Percentiles rank a stretch among this genome's conserved stretches.
Evolutionary conservation across 2,113 vertebrate species (phyloP).

Genomic region (Oplegnathus fasciatus): DNA sequence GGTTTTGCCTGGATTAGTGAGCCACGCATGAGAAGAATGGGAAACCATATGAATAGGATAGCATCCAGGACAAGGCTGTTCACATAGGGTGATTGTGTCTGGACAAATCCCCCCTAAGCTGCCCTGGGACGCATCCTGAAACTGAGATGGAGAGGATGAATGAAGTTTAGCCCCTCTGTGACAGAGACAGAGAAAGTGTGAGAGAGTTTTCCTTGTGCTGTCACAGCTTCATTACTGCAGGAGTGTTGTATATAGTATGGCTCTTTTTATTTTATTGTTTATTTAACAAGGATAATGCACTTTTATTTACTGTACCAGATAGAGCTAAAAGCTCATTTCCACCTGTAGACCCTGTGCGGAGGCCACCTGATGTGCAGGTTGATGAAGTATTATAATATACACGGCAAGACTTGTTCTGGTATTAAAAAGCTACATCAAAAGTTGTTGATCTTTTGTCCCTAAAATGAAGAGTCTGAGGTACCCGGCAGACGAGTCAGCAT

Average conservation of each 20-base stretch:
- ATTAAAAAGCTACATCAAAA: not conserved
- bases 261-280: not conserved
- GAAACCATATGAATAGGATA: constrained; percentile 61
- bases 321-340: not conserved
- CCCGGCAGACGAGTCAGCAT: not conserved
- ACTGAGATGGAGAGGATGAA: constrained; percentile 33
- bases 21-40: constrained; percentile 65
- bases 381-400: not conserved
- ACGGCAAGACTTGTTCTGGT: not conserved
- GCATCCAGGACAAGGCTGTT: constrained; percentile 60
- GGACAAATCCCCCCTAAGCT: constrained; percentile 76
- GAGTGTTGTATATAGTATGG: not conserved
- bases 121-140: constrained; percentile 49
- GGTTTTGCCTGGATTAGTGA: constrained; percentile 74
- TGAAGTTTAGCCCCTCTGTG: constrained; percentile 31
- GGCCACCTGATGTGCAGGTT: not conserved
- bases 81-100: constrained; percentile 65
- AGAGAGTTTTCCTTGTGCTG: not conserved
- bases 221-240: not conserved
- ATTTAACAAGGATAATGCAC: not conserved
- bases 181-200: constrained; percentile 30
- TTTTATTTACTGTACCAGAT: not conserved
- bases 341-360: not conserved
- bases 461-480: not conserved
- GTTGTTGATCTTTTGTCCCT: not conserved